Evolutionary conservation across 2,113 vertebrate species (phyloP), one percentile per base, ranked within the genome.

Genomic region (Alethe castanea): DNA sequence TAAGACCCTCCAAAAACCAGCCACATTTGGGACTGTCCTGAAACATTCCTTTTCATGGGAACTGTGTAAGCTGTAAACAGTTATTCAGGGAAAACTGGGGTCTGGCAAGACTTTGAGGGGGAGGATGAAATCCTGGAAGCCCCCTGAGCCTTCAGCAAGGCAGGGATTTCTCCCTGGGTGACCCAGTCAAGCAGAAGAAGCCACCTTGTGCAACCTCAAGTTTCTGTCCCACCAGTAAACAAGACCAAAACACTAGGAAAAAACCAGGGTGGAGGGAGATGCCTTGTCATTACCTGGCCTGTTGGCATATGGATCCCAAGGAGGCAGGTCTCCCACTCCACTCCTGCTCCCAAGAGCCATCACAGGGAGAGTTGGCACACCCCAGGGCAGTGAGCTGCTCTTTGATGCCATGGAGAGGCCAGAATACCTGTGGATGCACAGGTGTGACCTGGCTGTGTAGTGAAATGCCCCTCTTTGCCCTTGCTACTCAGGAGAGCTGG

Each of bases 261-360:
- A 80, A n/a, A 4, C 0, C 15, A 12, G 16, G 6, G 71, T 40
- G 61, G 35, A 70, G 54, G 0, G 0, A 83, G 38, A 29, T 53
- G n/a, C 14, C 11, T 33, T 31, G n/a, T 10, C 45, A 33, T 35
- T 6, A 3, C n/a, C 40, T 29, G 25, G 36, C 19, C 5, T 25
- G 25, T 26, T 52, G 33, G 44, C 17, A 15, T 26, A 19, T 36
- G 20, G 53, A 26, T 60, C 36, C 72, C 45, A 25, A 52, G 20
- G 31, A 5, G 3, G 3, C 25, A 77, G 62, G 14, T 23, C 26
- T 77, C 33, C 22, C 38, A 19, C 22, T 33, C 33, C 62, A 28
- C 6, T 69, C 47, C 64, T 77, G 38, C 38, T 67, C 45, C 3
- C 0, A 26, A 15, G 22, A 60, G 33, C 28, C 22, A 11, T 19